phyloP scores from a whole-genome alignment of 1,140 invertebrate species.

The Bombus terrestris region DNA sequence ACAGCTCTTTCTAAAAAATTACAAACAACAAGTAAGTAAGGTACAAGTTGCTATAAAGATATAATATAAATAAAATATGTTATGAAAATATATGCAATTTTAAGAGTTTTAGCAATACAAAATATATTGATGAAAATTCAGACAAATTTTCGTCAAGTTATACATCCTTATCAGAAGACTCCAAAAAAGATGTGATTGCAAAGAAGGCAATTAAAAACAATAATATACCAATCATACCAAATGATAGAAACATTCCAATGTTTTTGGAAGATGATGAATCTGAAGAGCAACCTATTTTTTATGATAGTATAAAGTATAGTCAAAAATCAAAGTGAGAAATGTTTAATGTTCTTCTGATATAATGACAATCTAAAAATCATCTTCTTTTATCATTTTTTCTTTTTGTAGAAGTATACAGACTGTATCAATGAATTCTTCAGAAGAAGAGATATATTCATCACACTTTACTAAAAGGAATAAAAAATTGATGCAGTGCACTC shows the following conservation, averaged over 20 bases:
- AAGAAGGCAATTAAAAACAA: slow-evolving; percentile 27
- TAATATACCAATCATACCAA: slow-evolving; percentile 59
- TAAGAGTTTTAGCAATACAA: slow-evolving; percentile 12
- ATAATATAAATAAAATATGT: slow-evolving; percentile 10
- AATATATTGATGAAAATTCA: slow-evolving; percentile 15
- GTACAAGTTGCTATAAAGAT: slow-evolving; percentile 37
- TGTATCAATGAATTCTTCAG: slow-evolving; percentile 52
- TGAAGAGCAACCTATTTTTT: slow-evolving; percentile 44
- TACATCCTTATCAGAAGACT: slow-evolving; percentile 7
- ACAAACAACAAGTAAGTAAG: slow-evolving; percentile 57
- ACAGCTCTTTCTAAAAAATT: slow-evolving; percentile 54
- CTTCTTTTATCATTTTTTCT: slow-evolving; percentile 21
- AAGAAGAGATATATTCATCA: slow-evolving; percentile 17
- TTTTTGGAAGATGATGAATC: slow-evolving; percentile 60
- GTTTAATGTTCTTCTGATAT: slow-evolving; percentile 8
- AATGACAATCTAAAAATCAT: not conserved
- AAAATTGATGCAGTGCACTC: slow-evolving; percentile 50
- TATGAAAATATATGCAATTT: slow-evolving; percentile 35
- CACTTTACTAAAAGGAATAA: slow-evolving; percentile 45
- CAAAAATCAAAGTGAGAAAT: slow-evolving; percentile 52
- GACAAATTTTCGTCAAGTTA: slow-evolving; percentile 22
- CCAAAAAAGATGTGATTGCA: slow-evolving; percentile 14
- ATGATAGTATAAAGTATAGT: slow-evolving; percentile 9
- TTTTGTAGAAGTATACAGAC: slow-evolving; percentile 70
- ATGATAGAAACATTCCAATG: slow-evolving; percentile 70